Conservation (phyloP, 1,140 invertebrate genomes). For the Drosophila carrolli region DNA sequence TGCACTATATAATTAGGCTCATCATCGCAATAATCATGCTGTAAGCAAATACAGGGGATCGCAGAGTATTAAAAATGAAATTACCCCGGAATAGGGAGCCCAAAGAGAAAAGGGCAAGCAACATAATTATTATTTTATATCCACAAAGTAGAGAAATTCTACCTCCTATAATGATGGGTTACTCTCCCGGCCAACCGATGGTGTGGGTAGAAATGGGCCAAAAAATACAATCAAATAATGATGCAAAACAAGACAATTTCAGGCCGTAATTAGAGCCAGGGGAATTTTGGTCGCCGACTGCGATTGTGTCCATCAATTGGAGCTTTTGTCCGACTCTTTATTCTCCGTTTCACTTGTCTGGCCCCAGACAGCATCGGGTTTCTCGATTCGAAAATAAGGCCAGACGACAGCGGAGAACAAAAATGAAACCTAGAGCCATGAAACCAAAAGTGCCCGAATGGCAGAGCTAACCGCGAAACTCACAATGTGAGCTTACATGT, state of each 20-base stretch:
- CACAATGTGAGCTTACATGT: slow-evolving; percentile 63
- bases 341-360: slow-evolving; percentile 43
- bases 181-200: slow-evolving; percentile 5
- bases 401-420: slow-evolving; percentile 14
- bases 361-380: slow-evolving; percentile 26
- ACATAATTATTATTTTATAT: slow-evolving; percentile 62
- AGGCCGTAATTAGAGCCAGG: slow-evolving; percentile 55
- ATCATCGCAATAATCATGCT: slow-evolving; percentile 81
- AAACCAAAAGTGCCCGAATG: slow-evolving; percentile 55
- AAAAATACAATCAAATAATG: slow-evolving; percentile 49
- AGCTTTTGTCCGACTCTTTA: slow-evolving; percentile 13
- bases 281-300: slow-evolving; percentile 27
- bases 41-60: slow-evolving; percentile 61
- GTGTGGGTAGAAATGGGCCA: slow-evolving; percentile 48
- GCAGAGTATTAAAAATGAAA: slow-evolving; percentile 69
- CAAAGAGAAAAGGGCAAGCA: slow-evolving; percentile 14
- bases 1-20: slow-evolving; percentile 81
- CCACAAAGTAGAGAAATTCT: slow-evolving; percentile 36
- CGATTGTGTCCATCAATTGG: slow-evolving; percentile 15
- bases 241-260: slow-evolving; percentile 52
- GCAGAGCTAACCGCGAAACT: slow-evolving; percentile 52
- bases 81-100: slow-evolving; percentile 46
- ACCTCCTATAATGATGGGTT: slow-evolving; percentile 20
- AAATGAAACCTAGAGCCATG: slow-evolving; percentile 15
- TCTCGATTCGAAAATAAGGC: slow-evolving; percentile 62